Evolutionary conservation across 2,797 vertebrate species (phyloP).

Genomic region (Halcyon badia): DNA sequence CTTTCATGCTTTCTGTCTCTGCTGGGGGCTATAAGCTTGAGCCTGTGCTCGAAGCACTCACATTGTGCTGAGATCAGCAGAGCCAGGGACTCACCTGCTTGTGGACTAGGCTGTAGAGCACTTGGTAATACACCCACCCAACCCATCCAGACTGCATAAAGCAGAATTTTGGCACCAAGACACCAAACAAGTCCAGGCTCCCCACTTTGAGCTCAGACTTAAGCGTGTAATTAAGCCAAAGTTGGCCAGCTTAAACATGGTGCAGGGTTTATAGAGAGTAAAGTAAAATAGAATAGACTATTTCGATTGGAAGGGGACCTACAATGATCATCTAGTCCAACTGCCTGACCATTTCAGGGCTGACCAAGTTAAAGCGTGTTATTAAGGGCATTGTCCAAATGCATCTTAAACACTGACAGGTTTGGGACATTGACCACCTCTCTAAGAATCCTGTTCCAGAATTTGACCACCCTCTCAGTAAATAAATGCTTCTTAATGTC

Average conservation of each 20-base stretch:
- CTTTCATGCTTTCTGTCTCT: background rate
- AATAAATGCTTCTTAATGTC: background rate
- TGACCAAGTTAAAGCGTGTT: background rate
- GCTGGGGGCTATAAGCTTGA: background rate
- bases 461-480: background rate
- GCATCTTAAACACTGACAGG: background rate
- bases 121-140: background rate
- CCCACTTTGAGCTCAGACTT: background rate
- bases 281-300: background rate
- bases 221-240: background rate
- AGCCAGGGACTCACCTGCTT: background rate
- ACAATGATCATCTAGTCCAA: background rate
- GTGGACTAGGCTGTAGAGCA: background rate
- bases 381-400: background rate
- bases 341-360: background rate
- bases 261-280: background rate
- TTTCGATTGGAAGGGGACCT: background rate
- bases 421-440: background rate
- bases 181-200: background rate
- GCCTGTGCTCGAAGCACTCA: background rate
- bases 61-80: background rate
- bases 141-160: background rate
- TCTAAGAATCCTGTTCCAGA: background rate
- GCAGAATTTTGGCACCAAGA: background rate
- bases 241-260: background rate